phyloP scores from a whole-genome alignment of 2,888 invertebrate genomes.

The Himalopsyche tibetana region DNA sequence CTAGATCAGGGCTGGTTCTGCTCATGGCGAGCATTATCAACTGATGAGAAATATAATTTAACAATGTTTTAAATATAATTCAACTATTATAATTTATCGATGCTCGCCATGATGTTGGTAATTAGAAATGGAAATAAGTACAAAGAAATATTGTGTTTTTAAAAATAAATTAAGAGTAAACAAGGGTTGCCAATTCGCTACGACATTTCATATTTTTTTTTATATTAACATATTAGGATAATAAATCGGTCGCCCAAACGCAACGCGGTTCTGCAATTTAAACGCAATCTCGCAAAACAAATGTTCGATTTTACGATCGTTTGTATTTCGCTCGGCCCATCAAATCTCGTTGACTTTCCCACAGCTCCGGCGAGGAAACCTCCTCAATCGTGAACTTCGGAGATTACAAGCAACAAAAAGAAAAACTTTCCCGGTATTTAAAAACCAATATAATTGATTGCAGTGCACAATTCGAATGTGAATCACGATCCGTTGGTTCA shows the following conservation, averaged over 20 bases:
- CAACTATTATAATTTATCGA: too few relatives aligned
- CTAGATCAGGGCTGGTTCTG: too few relatives aligned
- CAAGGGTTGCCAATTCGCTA: too few relatives aligned
- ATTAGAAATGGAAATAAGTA: too few relatives aligned
- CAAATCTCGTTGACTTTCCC: constrained; percentile 11
- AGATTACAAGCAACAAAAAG: constrained; percentile 3
- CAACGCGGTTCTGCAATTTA: neutral
- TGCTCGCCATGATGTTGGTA: too few relatives aligned
- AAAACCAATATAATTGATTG: constrained; percentile 34
- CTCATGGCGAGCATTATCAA: too few relatives aligned
- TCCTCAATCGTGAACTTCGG: constrained; percentile 7
- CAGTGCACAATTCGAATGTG: constrained; percentile 9
- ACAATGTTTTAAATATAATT: too few relatives aligned
- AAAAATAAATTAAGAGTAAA: too few relatives aligned
- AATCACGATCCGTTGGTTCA: neutral
- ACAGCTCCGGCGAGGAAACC: neutral
- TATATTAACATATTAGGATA: too few relatives aligned
- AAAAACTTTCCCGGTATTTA: constrained; percentile 34
- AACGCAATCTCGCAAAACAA: constrained; percentile 7
- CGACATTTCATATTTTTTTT: too few relatives aligned
- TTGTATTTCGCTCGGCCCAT: neutral
- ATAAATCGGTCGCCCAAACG: neutral
- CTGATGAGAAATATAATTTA: too few relatives aligned
- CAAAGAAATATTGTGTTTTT: too few relatives aligned
- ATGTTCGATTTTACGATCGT: constrained; percentile 23